Evolutionary conservation across 1,140 invertebrate genomes (phyloP), one percentile per base, ranked within the genome.

Genomic region (Adoxophyes honmai): DNA sequence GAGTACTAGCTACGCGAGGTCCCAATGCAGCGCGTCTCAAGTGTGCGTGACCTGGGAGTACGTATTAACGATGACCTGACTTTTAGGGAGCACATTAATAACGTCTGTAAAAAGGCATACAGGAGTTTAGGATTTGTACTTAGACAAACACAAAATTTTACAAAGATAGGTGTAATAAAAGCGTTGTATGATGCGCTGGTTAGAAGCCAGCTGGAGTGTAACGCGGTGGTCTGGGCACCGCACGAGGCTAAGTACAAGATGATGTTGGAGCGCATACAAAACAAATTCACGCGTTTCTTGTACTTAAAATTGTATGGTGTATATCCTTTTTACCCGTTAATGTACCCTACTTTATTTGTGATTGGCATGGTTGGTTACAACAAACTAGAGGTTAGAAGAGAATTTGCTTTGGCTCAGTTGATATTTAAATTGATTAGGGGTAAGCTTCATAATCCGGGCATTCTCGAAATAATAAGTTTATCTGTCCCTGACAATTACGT

Each of bases 321-420:
- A 5, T 64, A 65, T 11, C 57, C 66, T 2, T 52, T 54, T 18
- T 65, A 57, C 39, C 62, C 59, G 0, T 35, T 68, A n/a, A 36
- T 62, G 44, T 65, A 65, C 33, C 62, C 55, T 0, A 59, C 58
- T 1, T 14, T 64, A 34, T 68, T 61, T 35, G 56, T 64, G 10
- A 37, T 68, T 2, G 65, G 56, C 34, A 68, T 68, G 65, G 53
- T 64, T 9, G 61, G 59, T 11, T 68, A 68, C 44, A 59, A 58
- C 21, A 28, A 28, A 28, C 21, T 28, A 28, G 21, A 28, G 21
- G 21, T 28, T 28, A 28, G 21, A 6, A 28, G 21, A 6, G 21
- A 28, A 2, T 28, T 28, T 28, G 21, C 21, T 3, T 6, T 28
- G 6, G 2, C 21, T 28, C 2, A 28, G 21, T 2, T 28, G 6